Evolutionary conservation across 2,888 invertebrate genomes (phyloP), one percentile per base, ranked within the genome.

Genomic region (Nysson spinosus): DNA sequence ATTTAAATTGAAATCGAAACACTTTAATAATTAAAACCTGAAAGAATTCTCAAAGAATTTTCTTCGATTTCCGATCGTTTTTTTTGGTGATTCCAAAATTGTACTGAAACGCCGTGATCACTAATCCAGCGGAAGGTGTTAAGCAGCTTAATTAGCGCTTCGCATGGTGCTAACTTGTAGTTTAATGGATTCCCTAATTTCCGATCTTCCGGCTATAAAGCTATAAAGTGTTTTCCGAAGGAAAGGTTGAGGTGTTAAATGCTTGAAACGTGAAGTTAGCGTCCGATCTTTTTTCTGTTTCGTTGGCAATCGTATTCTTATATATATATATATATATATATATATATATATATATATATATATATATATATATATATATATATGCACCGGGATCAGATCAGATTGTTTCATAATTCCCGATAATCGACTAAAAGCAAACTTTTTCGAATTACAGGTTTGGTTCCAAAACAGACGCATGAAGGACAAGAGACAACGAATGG

Each of bases 381-480:
- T 24, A 24, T 24, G 6, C 24, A 24, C 24, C 32, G n/a, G n/a
- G n/a, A n/a, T n/a, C n/a, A n/a, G n/a, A n/a, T n/a, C n/a, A n/a
- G n/a, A n/a, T n/a, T n/a, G n/a, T n/a, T n/a, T n/a, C n/a, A n/a
- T n/a, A n/a, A n/a, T n/a, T n/a, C n/a, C n/a, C n/a, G n/a, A n/a
- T n/a, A n/a, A 32, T 4, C 32, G n/a, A 4, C 32, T 24, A 7
- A 24, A 32, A 32, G 11, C 12, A n/a, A 32, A 32, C 11, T 4
- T 11, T n/a, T n/a, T 4, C 32, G n/a, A 12, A 14, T 50, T 46
- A 2, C 90, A 96, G 96, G 96, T 97, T 14, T 99, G 99, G 99
- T 99, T 99, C 87, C 97, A 97, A 90, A 97, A 97, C 87, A 91
- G 97, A 26, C 90, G 97, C 49, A 97, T 97, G 97, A 97, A 99